Base-by-base conservation (phyloP, 2,113 vertebrate species). In the Hiodon tergisus region DNA sequence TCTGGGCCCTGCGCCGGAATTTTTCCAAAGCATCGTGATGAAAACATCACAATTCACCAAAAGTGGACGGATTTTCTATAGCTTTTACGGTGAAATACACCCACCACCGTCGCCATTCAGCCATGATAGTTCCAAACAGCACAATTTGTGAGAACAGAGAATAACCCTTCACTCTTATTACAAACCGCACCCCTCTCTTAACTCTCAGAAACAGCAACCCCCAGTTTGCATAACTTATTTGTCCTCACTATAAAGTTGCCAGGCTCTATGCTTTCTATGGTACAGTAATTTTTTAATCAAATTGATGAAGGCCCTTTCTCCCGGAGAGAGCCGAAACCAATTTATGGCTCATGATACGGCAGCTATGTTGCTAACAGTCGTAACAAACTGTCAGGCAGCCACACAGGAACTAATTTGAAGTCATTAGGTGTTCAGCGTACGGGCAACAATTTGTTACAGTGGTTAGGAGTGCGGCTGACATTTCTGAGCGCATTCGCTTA, bases 251-350 rank as follows among this genome's bases (percentile, higher is more conserved):
- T 90, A 88, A 86, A 90, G 91, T 91, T 91, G 89, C 92, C 90
- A 93, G 91, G 91, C 89, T 94, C 90, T 89, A 88, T 86, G 85
- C 90, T 93, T 90, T 94, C 90, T 89, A 95, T 93, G 93, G 89
- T 96, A 95, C 95, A 96, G 93, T 96, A 94, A 95, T 97, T 96
- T 97, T 95, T 96, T 96, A 96, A 97, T 98, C 93, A 96, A 96
- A 97, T 97, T 95, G 95, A 96, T 95, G 93, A 94, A 95, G 95
- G 90, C 90, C 89, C 88, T 85, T 92, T 93, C 76, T 94, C 92
- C 91, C 91, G 92, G 93, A 92, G 92, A 94, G 93, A 93, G 92
- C 90, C 90, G 93, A 95, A 96, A 94, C 94, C 95, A 98, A 97
- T 98, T 98, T 97, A 96, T 95, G 92, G 93, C 95, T 96, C 96